Evolutionary conservation across 2,888 invertebrate genomes (phyloP), one percentile per base, ranked within the genome.

Genomic region (Drosophila meridiana): DNA sequence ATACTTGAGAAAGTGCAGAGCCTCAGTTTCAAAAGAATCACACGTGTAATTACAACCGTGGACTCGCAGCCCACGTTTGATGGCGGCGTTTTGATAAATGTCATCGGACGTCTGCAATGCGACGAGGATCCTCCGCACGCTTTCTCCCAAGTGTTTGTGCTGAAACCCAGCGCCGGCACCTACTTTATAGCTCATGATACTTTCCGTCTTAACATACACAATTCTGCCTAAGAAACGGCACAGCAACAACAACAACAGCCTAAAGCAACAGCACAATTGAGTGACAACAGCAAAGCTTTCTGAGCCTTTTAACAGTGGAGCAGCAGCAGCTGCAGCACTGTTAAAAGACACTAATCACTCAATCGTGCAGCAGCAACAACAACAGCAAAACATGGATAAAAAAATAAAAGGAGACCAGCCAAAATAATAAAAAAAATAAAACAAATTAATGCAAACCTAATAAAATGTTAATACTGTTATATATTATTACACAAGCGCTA

Each of bases 31-130:
- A 97, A 97, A 95, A 97, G 97, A 94, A 99, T 99, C 91, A 96
- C 96, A 93, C 96, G 99, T 93, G 95, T 96, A 91, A 96, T 99
- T 92, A 99, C 99, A 70, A 96, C 97, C 34, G 96, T 98, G 75
- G 99, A 99, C 93, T 98, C 98, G 58, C 99, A 99, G 93, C 99
- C 99, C n/a, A 98, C 97, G 95, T 97, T 97, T 92, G 99, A 99
- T 94, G 99, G 99, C 71, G 99, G 99, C 77, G 97, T 99, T 83
- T 94, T 99, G 93, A 98, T 99, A 86, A 97, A 97, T 94, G 99
- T 99, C 61, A 95, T 99, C 86, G 99, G 99, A 89, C 97, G 99
- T 94, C 95, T 99, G 92, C 97, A 99, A 98, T 97, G 98, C 91
- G 98, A 99, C 92, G 98, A 98, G 59, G 99, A 99, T 94, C 98